phyloP scores from a whole-genome alignment of 35 echinoderm and acorn worm species.

The Heliocidaris erythrogramma region DNA sequence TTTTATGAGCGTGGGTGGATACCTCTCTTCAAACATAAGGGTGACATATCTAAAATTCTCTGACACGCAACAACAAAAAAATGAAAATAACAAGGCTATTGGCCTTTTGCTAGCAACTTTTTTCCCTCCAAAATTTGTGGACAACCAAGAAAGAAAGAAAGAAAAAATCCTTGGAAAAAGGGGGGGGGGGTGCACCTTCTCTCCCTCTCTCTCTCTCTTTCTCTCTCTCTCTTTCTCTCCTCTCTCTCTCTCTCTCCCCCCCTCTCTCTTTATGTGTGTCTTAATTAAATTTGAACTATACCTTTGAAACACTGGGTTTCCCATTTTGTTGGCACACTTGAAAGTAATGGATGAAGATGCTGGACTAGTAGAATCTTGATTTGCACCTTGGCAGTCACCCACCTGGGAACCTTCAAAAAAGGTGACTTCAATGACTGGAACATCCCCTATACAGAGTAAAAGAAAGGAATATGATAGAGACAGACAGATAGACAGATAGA shows the following conservation, averaged over 20 bases:
- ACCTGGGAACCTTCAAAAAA: constrained; percentile 41
- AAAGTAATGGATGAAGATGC: constrained; percentile 53
- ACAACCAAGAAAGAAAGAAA: too few species aligned
- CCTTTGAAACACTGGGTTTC: constrained; percentile 63
- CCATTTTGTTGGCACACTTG: constrained; percentile 72
- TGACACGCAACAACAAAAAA: too few species aligned
- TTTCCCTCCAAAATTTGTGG: too few species aligned
- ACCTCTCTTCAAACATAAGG: too few species aligned
- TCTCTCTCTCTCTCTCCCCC: not conserved
- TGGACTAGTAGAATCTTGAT: not conserved
- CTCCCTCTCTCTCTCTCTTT: too few species aligned
- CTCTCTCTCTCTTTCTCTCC: not conserved
- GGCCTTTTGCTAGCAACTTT: too few species aligned
- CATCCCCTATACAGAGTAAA: not conserved
- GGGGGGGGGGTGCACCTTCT: too few species aligned
- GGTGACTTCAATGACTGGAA: constrained; percentile 42
- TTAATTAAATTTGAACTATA: not conserved
- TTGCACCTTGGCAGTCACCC: not conserved
- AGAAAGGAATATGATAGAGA: not conserved
- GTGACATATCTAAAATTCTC: too few species aligned
- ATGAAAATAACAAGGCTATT: too few species aligned
- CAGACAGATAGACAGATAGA: too few species aligned
- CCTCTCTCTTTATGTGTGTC: not conserved
- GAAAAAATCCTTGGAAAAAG: too few species aligned
- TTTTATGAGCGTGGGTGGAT: too few species aligned